Percentiles rank a stretch among this genome's conserved stretches.
Conservation (phyloP, 2,113 vertebrate species). For the Tychaedon coryphoeus region DNA sequence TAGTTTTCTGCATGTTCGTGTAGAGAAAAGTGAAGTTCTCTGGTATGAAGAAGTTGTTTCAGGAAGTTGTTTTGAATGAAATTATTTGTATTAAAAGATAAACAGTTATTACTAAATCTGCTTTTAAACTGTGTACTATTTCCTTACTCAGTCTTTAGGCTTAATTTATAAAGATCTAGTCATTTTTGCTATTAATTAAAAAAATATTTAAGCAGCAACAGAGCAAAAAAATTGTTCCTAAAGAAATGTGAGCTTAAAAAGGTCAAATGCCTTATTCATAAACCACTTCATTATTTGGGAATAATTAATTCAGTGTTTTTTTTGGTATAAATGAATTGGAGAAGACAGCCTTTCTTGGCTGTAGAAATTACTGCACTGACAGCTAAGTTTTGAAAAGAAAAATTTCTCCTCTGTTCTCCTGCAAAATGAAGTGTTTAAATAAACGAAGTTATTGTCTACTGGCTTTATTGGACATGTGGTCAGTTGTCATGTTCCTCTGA, state of each 20-base stretch:
- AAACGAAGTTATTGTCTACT: constrained; percentile 76
- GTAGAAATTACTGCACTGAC: constrained; percentile 13
- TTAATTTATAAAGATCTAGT: background rate
- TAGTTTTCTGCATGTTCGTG: background rate
- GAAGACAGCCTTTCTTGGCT: constrained; percentile 33
- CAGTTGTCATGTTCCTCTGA: constrained; percentile 90
- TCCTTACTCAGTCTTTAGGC: background rate
- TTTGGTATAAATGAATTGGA: constrained; percentile 15
- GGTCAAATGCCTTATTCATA: constrained; percentile 28
- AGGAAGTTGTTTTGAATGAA: background rate
- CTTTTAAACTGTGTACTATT: background rate
- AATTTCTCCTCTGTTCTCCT: background rate
- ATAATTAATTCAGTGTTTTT: background rate
- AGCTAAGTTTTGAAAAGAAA: constrained; percentile 6
- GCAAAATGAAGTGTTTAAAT: constrained; percentile 68
- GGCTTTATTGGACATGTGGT: constrained; percentile 86
- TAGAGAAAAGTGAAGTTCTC: background rate
- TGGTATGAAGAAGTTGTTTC: background rate
- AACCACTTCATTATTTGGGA: constrained; percentile 3
- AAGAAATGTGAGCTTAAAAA: background rate
- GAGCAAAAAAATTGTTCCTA: background rate
- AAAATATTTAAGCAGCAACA: background rate
- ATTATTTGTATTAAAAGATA: background rate
- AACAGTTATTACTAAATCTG: background rate
- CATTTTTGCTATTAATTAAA: background rate